Conservation (phyloP, 2,888 invertebrate species). For the Xylophagus ater region DNA sequence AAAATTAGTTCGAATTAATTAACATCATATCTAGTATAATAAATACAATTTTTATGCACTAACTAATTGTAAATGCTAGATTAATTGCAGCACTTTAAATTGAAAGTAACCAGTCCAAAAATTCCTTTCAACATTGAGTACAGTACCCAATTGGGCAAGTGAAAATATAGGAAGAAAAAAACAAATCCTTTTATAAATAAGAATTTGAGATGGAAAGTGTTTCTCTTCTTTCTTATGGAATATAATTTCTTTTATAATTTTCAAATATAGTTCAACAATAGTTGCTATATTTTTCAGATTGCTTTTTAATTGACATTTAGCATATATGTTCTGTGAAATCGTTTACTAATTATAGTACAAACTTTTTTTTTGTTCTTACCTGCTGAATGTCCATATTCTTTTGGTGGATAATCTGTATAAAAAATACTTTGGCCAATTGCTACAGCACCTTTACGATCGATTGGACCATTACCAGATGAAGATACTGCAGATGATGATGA, state of each 20-base stretch:
- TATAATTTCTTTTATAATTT: not conserved
- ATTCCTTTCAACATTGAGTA: too few relatives aligned
- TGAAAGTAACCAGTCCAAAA: too few relatives aligned
- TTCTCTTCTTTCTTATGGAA: not conserved
- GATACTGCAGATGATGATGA: conserved; percentile 22
- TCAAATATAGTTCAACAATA: not conserved
- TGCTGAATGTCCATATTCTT: conserved; percentile 30
- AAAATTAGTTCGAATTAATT: too few relatives aligned
- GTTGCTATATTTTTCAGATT: not conserved
- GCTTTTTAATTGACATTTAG: not conserved
- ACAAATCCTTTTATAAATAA: too few relatives aligned
- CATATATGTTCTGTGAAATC: not conserved
- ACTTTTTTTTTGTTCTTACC: conserved; percentile 8
- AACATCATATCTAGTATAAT: too few relatives aligned
- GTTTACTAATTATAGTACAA: not conserved
- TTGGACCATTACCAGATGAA: conserved; percentile 21
- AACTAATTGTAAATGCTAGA: too few relatives aligned
- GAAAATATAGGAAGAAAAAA: too few relatives aligned
- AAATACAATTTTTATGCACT: too few relatives aligned
- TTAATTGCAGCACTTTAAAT: too few relatives aligned
- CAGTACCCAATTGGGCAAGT: too few relatives aligned
- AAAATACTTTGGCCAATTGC: conserved; percentile 40
- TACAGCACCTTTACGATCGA: conserved; percentile 32
- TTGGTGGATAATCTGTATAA: conserved; percentile 39
- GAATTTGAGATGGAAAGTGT: not conserved